Base-by-base conservation (phyloP, 2,888 invertebrate genomes). In the Harmothoe impar region DNA sequence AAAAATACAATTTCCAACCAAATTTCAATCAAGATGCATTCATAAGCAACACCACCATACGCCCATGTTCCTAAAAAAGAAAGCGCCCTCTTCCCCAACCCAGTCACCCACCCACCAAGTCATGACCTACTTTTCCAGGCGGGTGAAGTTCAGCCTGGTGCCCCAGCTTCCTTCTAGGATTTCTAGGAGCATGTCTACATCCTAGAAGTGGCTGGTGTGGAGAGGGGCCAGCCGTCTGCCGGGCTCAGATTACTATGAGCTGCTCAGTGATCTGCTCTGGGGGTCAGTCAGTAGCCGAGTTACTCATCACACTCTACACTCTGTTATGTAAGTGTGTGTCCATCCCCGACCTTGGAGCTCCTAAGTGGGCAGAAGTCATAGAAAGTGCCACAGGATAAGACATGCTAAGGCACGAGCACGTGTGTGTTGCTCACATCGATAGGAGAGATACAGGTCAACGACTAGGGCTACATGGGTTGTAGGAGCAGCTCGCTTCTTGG, bases 121-220 rank as follows among this genome's bases (percentile, higher is more conserved):
- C 62, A 62, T 62, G 62, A 62, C 62, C 62, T n/a, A 62, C 62
- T 62, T 62, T 62, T 62, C 62, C 62, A 20, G 62, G 62, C 62
- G 62, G 23, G 62, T n/a, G 62, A 20, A 62, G 62, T n/a, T 62
- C 62, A 20, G 62, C 62, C 62, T 43, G 43, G 43, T 43, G 43
- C 5, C 10, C 43, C 43, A 43, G 43, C 43, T n/a, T 62, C 20
- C 62, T 62, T 20, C 62, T 62, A 62, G 62, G 62, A 62, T 62
- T 62, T 62, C 62, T 1, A 62, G 62, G 62, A 62, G 62, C 0
- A 62, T 62, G 62, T 62, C 62, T 3, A 62, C 62, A 62, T 62
- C 62, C 62, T 62, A 62, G 62, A 62, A 62, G 62, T n/a, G n/a
- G 20, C 62, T 20, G 23, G n/a, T n/a, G n/a, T n/a, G 62, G 62